These are phyloP conservation scores for Phalacrocorax aristotelis DNA, from an alignment of 2,113 vertebrate species.

Conservation along the genomic window DNA sequence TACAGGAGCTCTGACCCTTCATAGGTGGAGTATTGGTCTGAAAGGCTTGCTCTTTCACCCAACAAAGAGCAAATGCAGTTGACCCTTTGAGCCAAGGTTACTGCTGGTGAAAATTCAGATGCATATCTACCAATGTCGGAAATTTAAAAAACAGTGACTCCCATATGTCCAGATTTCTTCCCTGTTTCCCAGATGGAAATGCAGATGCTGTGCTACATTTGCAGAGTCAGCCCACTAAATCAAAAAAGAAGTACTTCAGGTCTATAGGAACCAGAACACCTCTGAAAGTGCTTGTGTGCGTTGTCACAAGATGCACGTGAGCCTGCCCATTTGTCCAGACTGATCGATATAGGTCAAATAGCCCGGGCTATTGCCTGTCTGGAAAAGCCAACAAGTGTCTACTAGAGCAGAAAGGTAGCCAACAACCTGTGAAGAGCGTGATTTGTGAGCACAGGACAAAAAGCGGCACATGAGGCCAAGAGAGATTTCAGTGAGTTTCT, in stretches of 20 bases:
- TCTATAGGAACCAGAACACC: neutral
- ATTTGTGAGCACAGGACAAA: neutral
- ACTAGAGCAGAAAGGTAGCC: neutral
- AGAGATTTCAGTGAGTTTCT: neutral
- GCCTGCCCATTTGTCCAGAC: neutral
- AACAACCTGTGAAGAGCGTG: neutral
- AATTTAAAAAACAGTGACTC: neutral
- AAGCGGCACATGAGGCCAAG: neutral
- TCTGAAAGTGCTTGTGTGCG: neutral
- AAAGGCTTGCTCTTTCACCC: neutral
- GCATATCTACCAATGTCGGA: neutral
- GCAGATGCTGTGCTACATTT: neutral
- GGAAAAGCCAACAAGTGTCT: neutral
- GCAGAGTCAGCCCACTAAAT: neutral
- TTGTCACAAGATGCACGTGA: neutral
- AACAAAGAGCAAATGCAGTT: neutral
- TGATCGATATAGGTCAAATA: neutral
- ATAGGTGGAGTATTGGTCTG: neutral
- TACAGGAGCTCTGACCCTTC: neutral
- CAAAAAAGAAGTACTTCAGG: neutral
- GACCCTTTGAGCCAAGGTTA: neutral
- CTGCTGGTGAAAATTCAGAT: neutral
- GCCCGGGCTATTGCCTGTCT: neutral
- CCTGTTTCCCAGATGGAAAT: conserved; percentile 35
- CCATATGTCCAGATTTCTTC: conserved; percentile 40